A percentile compares a stretch with the other conserved stretches of the same genome.
phyloP scores from a whole-genome alignment of 53 echinoderm and acorn worm species.

The Crossaster papposus region DNA sequence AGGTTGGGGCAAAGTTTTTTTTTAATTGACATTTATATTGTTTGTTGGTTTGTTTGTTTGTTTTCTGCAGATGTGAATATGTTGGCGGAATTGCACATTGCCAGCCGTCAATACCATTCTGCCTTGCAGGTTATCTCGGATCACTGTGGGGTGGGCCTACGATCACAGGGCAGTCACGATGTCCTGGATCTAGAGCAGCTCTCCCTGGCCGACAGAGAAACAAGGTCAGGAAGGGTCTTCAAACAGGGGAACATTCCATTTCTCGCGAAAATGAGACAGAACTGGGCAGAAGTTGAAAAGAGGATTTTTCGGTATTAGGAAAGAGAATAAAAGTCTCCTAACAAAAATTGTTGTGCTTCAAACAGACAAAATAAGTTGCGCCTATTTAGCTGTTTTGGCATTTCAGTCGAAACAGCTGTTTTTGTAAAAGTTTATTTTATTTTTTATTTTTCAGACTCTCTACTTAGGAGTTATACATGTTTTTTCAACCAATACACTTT shows the following conservation, averaged over 20 bases:
- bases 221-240: background rate
- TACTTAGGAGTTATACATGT: too few relatives aligned
- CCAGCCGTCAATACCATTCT: conserved; percentile 64
- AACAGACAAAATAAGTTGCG: too few relatives aligned
- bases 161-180: background rate
- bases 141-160: conserved; percentile 68
- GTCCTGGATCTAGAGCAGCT: conserved; percentile 31
- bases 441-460: too few relatives aligned
- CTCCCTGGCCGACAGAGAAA: conserved; percentile 20
- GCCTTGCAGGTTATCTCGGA: conserved; percentile 78
- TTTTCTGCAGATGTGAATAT: conserved; percentile 85
- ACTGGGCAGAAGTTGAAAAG: too few relatives aligned
- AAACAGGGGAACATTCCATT: background rate
- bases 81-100: conserved; percentile 83
- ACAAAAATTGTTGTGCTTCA: too few relatives aligned
- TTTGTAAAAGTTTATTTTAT: too few relatives aligned
- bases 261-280: background rate
- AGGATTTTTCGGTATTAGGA: too few relatives aligned
- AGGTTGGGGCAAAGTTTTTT: too few relatives aligned
- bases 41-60: background rate
- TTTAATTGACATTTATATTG: background rate
- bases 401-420: too few relatives aligned
- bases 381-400: too few relatives aligned
- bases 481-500: too few relatives aligned
- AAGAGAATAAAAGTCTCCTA: too few relatives aligned